Evolutionary conservation across 2,113 vertebrate species (phyloP), one percentile per base, ranked within the genome.

Genomic region (Grantiella picta): DNA sequence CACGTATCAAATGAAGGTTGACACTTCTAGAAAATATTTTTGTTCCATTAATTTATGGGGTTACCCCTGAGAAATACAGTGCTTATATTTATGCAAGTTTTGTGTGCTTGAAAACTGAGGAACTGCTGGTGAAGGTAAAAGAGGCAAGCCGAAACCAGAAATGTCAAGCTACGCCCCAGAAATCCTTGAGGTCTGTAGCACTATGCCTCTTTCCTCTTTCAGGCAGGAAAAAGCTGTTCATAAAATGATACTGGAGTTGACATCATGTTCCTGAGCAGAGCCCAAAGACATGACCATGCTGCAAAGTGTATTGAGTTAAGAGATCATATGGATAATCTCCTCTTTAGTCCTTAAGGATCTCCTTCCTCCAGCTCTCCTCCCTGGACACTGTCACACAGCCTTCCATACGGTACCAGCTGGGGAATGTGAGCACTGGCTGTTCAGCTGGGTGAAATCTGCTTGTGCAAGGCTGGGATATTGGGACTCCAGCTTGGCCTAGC

Each of bases 361-460:
- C 5, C 29, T 76, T 72, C 29, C 16, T 66, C 49, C 20, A 10
- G 20, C 21, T 73, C 28, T 84, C 17, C 20, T 86, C 12, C 23
- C 38, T 33, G 47, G 49, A 11, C 31, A 61, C 16, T 0, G 0
- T 31, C 54, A 61, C 60, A 25, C 5, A 33, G 12, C 25, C 33
- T 54, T 89, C 81, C n/a, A 29, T 17, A 18, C 3, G 38, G 35
- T n/a, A 66, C 15, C 35, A 60, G 8, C 27, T 56, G 28, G 14
- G n/a, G 38, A 84, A 71, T 8, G 38, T 7, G 21, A 86, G 28
- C 17, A 61, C 17, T 27, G 59, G 5, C 29, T 71, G 18, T 35
- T 75, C 42, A 35, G 6, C 56, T 59, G 73, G 38, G 23, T 89
- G 56, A 81, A 88, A 76, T 35, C 24, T 70, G 42, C 7, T 38